These are phyloP conservation scores for Drosophila paramelanica DNA, from an alignment of 2,888 invertebrate species.

Conservation along the genomic window DNA sequence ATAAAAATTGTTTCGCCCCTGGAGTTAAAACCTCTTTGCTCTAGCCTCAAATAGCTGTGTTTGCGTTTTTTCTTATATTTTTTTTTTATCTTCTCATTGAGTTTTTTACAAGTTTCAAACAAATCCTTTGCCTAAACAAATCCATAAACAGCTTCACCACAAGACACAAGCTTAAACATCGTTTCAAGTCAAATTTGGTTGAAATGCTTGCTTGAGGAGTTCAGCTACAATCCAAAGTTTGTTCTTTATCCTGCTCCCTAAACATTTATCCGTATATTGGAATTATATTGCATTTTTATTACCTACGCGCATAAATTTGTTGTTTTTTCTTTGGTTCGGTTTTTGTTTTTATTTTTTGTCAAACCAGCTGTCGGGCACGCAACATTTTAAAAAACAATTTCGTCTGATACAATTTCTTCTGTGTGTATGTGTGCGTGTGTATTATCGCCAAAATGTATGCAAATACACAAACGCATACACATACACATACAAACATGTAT, in stretches of 20 bases:
- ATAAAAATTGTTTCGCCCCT: background rate
- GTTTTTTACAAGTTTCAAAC: background rate
- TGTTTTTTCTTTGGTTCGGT: background rate
- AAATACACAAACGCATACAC: slow-evolving; percentile 33
- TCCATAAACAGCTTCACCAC: slow-evolving; percentile 16
- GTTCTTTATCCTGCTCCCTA: slow-evolving; percentile 28
- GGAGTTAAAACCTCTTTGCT: background rate
- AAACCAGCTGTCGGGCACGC: slow-evolving; percentile 63
- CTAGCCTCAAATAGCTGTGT: background rate
- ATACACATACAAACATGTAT: slow-evolving; percentile 8
- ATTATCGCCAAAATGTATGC: slow-evolving; percentile 71
- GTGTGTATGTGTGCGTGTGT: slow-evolving; percentile 48
- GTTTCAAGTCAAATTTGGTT: slow-evolving; percentile 20
- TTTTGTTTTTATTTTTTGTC: slow-evolving; percentile 32
- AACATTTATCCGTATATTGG: slow-evolving; percentile 55
- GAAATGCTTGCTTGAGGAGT: slow-evolving; percentile 8
- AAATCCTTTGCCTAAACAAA: slow-evolving; percentile 9
- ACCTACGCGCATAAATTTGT: slow-evolving; percentile 52
- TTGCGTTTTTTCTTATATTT: background rate
- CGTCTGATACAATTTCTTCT: slow-evolving; percentile 64
- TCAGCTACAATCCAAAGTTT: slow-evolving; percentile 55
- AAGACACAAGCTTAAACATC: slow-evolving; percentile 1
- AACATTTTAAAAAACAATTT: slow-evolving; percentile 79
- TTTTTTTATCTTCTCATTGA: no score
- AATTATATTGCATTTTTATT: slow-evolving; percentile 80